A percentile compares a stretch with the other conserved stretches of the same genome.
phyloP scores from a whole-genome alignment of 1,140 invertebrate genomes.

The Pantala flavescens region DNA sequence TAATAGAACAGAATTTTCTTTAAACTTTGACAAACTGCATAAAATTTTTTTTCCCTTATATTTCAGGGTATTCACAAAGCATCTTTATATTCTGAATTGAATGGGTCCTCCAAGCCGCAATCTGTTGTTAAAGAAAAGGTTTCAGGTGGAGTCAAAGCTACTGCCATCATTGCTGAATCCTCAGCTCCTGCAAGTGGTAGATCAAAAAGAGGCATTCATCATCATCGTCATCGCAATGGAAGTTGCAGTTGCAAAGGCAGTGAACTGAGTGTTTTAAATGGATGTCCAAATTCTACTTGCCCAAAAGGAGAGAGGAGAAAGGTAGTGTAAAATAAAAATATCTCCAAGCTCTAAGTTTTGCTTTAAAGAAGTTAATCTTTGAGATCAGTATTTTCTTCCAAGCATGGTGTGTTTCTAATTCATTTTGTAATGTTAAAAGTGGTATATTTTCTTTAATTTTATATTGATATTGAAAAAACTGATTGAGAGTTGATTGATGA shows the following conservation, averaged over 20 bases:
- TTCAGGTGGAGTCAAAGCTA: not conserved
- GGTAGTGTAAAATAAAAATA: not conserved
- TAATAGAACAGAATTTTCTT: no score
- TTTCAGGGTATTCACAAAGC: constrained; percentile 43
- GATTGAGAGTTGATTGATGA: no score
- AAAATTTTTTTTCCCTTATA: no score
- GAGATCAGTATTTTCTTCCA: no score
- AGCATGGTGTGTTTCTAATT: no score
- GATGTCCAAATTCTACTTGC: not conserved
- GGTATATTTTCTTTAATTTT: no score
- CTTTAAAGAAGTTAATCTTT: no score
- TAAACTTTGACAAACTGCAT: no score
- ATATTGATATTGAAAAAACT: not conserved
- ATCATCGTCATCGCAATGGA: not conserved
- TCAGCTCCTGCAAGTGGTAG: not conserved
- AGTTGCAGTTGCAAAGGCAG: constrained; percentile 8
- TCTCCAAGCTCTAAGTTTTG: no score
- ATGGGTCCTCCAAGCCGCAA: constrained; percentile 44
- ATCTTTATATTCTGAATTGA: constrained; percentile 47
- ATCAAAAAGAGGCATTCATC: not conserved
- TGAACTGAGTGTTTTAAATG: not conserved
- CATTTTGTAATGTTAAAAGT: not conserved
- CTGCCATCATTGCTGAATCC: not conserved
- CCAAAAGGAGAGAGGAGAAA: not conserved
- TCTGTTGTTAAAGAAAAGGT: constrained; percentile 32